Percentiles rank a stretch among this genome's conserved stretches.
Evolutionary conservation across 2,113 vertebrate genomes (phyloP).

Genomic region (Cricetomys ansorgei): DNA sequence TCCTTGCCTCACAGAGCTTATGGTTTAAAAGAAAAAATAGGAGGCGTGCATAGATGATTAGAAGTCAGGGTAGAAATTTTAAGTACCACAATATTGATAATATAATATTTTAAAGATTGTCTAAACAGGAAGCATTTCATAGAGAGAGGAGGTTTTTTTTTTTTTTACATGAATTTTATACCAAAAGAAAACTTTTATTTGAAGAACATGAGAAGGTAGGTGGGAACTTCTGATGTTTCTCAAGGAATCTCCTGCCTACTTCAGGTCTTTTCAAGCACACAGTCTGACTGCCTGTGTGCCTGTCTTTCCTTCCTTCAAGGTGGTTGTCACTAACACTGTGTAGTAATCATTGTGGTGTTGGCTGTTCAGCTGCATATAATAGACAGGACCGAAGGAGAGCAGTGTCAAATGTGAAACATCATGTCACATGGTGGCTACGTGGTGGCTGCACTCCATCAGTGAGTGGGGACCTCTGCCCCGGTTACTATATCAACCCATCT

Average conservation of each 20-base stretch:
- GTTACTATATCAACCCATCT: neutral
- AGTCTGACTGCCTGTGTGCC: neutral
- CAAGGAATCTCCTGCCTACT: neutral
- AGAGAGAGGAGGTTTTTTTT: neutral
- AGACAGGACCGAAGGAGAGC: neutral
- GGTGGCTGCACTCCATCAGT: neutral
- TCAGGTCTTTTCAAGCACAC: neutral
- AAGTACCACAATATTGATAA: neutral
- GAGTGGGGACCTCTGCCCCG: neutral
- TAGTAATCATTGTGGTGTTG: neutral
- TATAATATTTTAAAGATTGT: neutral
- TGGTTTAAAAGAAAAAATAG: neutral
- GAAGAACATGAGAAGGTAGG: neutral
- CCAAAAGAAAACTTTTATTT: slow-evolving; percentile 4
- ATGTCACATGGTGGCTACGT: neutral
- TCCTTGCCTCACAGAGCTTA: neutral
- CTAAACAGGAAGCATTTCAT: neutral
- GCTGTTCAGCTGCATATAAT: neutral
- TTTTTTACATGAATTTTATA: neutral
- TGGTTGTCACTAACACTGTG: neutral
- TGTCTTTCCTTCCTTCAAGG: neutral
- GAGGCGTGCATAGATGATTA: neutral
- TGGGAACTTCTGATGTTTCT: neutral
- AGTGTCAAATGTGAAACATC: neutral
- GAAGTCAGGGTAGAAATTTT: neutral